Percentiles rank a stretch among this genome's conserved stretches.
phyloP scores from a whole-genome alignment of 2,888 invertebrate genomes.

The Nemoura dubitans region DNA sequence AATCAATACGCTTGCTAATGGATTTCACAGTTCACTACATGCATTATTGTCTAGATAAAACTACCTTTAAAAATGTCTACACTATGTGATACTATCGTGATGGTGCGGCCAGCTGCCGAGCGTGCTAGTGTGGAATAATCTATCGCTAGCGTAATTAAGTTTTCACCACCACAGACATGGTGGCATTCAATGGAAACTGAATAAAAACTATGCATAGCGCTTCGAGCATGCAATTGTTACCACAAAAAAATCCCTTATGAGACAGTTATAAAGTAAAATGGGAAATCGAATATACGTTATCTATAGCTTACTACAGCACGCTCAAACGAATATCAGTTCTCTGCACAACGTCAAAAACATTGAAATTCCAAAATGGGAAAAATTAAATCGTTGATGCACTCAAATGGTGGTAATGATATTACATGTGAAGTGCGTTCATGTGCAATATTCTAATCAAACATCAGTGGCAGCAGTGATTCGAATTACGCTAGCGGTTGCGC shows the following conservation, averaged over 20 bases:
- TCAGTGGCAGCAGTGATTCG: not conserved
- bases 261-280: not conserved
- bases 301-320: constrained; percentile 1
- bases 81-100: not conserved
- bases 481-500: not conserved
- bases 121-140: not conserved
- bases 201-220: not conserved
- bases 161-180: not conserved
- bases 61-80: not conserved
- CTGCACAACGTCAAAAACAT: not conserved
- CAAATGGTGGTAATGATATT: not conserved
- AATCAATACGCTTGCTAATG: not conserved
- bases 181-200: not conserved
- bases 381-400: not conserved
- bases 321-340: not conserved
- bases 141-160: not conserved
- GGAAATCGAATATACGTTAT: not conserved
- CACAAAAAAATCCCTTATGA: not conserved
- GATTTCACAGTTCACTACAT: not conserved
- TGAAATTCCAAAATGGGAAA: not conserved
- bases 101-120: not conserved
- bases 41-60: not conserved
- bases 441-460: constrained; percentile 25
- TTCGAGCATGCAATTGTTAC: not conserved
- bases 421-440: not conserved